Conservation (phyloP, 2,888 invertebrate species). For the Frankliniella intonsa region DNA sequence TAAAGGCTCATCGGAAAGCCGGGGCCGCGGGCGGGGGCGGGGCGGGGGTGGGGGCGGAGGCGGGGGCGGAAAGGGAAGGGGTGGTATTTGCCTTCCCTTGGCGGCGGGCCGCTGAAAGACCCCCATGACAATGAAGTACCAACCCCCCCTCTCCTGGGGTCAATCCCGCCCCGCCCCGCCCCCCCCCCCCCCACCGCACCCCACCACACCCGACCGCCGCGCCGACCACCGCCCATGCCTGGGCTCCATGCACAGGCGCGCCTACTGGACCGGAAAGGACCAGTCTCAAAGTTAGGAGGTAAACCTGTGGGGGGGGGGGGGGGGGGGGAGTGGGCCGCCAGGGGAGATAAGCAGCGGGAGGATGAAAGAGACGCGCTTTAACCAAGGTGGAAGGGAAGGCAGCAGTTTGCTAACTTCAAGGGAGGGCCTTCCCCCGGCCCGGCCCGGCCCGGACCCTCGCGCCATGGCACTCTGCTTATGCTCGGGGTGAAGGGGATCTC, state of each 20-base stretch:
- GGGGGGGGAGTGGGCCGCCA: not conserved
- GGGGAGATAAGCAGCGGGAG: no score
- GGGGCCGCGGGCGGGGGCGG: not conserved
- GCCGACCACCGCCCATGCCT: no score
- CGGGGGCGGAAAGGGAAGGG: not conserved
- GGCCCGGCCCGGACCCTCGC: no score
- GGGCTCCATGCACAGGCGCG: not conserved
- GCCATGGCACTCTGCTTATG: no score
- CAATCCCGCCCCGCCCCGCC: no score
- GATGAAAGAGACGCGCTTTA: no score
- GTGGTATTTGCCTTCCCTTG: not conserved
- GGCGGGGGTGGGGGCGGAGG: not conserved
- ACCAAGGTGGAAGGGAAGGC: no score
- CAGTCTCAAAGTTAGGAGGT: not conserved
- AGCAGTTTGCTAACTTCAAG: no score
- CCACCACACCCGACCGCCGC: no score
- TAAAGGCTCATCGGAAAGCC: not conserved
- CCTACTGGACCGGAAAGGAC: not conserved
- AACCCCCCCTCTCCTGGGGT: not conserved
- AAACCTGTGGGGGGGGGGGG: not conserved
- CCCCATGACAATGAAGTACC: conserved; percentile 15
- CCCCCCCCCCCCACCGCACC: no score
- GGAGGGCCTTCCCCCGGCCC: no score
- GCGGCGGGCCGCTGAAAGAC: not conserved
- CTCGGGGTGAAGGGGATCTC: no score